Percentiles rank a stretch among this genome's conserved stretches.
phyloP scores from a whole-genome alignment of 2,888 invertebrate species.

The Polyommatus iphigenia region DNA sequence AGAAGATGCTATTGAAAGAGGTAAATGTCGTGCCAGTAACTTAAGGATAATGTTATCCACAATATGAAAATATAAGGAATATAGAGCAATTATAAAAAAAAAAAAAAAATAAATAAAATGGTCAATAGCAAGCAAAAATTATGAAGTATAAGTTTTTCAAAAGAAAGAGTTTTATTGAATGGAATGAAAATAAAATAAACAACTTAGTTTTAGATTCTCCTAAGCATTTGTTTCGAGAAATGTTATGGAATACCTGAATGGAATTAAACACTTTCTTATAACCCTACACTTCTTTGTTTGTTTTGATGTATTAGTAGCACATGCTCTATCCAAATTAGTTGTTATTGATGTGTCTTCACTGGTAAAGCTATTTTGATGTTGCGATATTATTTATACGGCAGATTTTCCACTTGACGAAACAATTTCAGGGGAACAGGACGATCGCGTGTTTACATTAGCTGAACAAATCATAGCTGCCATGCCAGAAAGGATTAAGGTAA shows the following conservation, averaged over 20 bases:
- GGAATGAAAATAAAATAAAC: neutral
- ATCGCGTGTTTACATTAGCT: slow-evolving; percentile 94
- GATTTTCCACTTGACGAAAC: slow-evolving; percentile 58
- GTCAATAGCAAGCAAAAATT: neutral
- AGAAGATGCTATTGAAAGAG: neutral
- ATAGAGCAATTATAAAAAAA: neutral
- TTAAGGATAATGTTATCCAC: too few relatives aligned
- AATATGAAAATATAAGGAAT: too few relatives aligned
- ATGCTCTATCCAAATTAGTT: slow-evolving; percentile 6
- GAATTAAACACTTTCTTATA: neutral
- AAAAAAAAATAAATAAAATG: too few relatives aligned
- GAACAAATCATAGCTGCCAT: slow-evolving; percentile 99
- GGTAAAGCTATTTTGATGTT: neutral
- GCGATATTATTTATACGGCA: slow-evolving; percentile 32
- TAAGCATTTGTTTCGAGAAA: neutral
- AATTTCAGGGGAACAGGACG: slow-evolving; percentile 93
- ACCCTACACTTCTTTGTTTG: neutral
- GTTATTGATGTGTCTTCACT: slow-evolving; percentile 18
- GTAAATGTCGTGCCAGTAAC: neutral
- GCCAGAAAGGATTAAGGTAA: slow-evolving; percentile 97
- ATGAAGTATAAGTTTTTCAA: neutral
- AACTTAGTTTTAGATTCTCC: neutral
- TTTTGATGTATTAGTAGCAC: slow-evolving; percentile 27
- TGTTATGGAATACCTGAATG: neutral
- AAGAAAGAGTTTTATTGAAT: neutral